A percentile compares a stretch with the other conserved stretches of the same genome.
Evolutionary conservation across 2,888 invertebrate genomes (phyloP).

Genomic region (Thymelicus acteon): DNA sequence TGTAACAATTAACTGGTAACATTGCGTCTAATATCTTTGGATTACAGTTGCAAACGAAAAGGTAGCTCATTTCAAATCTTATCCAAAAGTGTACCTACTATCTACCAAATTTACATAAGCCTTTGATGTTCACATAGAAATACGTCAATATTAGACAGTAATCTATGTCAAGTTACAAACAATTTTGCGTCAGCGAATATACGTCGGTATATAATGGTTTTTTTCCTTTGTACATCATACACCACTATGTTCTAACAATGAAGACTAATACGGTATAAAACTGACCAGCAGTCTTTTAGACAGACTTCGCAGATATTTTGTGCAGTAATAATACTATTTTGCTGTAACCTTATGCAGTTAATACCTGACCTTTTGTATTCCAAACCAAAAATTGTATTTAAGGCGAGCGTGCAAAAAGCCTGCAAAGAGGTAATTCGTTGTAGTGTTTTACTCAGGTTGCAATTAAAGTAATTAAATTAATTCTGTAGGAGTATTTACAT

Average conservation of each 20-base stretch:
- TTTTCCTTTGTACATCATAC: not conserved
- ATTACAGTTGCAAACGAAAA: not conserved
- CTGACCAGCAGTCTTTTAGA: conserved; percentile 17
- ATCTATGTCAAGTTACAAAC: not conserved
- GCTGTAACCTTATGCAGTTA: not conserved
- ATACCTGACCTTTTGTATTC: too few relatives aligned
- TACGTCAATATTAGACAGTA: too few relatives aligned
- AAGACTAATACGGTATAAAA: not conserved
- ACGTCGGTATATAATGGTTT: too few relatives aligned
- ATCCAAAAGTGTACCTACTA: not conserved
- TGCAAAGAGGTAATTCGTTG: too few relatives aligned
- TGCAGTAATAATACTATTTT: not conserved
- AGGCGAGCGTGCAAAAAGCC: too few relatives aligned
- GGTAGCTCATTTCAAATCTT: not conserved
- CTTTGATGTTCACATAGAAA: not conserved
- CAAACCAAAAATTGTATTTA: too few relatives aligned
- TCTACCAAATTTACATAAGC: not conserved
- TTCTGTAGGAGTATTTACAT: too few relatives aligned
- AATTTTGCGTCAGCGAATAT: not conserved
- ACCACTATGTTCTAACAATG: not conserved
- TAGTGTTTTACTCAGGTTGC: too few relatives aligned
- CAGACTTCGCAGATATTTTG: too few relatives aligned
- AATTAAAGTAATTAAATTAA: too few relatives aligned
- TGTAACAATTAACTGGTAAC: not conserved
- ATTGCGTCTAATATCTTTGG: not conserved